Conservation (phyloP, 2,797 vertebrate species). For the Carcharodon carcharias region DNA sequence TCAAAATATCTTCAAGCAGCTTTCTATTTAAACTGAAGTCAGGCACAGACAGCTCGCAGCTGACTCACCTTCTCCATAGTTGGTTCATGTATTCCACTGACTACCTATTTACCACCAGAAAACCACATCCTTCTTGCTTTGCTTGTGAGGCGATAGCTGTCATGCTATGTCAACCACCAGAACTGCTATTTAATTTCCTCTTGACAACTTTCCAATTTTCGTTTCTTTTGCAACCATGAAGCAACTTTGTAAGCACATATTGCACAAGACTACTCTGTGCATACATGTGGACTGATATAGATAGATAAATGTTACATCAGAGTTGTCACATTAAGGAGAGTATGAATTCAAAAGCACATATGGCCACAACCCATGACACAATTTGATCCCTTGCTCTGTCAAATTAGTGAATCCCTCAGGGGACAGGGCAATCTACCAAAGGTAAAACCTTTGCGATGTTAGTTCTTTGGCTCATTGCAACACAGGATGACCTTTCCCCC, state of each 20-base stretch:
- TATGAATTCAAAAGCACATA: neutral
- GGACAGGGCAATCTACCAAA: neutral
- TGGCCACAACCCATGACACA: neutral
- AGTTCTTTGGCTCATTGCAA: neutral
- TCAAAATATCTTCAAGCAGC: conserved; percentile 48
- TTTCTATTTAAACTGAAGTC: conserved; percentile 17
- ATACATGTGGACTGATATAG: neutral
- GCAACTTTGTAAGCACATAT: conserved; percentile 30
- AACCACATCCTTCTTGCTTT: conserved; percentile 38
- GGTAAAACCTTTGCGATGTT: neutral
- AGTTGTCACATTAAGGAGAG: neutral
- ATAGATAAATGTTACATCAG: neutral
- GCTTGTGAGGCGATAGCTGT: conserved; percentile 5
- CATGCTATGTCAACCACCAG: neutral
- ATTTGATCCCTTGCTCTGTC: neutral
- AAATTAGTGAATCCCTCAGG: neutral
- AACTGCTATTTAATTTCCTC: conserved; percentile 39
- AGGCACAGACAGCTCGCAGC: conserved; percentile 18
- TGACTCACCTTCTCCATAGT: conserved; percentile 38
- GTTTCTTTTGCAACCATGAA: conserved; percentile 1
- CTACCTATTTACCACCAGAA: conserved; percentile 36
- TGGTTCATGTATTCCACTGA: conserved; percentile 8
- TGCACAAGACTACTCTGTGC: neutral
- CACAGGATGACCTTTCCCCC: neutral
- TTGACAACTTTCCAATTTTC: conserved; percentile 25